Conservation (phyloP, 2,113 vertebrate species). For the Chinchilla lanigera region DNA sequence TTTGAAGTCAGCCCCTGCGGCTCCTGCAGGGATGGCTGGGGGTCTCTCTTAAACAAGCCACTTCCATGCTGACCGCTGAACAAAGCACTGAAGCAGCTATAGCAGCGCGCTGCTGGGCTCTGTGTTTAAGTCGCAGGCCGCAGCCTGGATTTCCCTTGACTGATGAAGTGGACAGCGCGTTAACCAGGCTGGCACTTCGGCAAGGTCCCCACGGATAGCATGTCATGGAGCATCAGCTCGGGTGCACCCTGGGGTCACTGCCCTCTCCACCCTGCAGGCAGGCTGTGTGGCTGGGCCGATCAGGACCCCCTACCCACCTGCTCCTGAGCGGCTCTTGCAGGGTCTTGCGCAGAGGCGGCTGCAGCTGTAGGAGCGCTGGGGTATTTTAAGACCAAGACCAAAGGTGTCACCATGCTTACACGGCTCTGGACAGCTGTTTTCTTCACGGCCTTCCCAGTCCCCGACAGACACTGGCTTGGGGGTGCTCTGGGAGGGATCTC, state of each 20-base stretch:
- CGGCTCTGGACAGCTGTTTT: accelerated
- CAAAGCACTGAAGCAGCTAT: not conserved
- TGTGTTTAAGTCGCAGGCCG: not conserved
- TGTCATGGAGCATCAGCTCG: not conserved
- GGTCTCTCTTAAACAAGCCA: not conserved
- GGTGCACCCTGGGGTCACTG: not conserved
- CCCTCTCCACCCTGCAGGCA: not conserved
- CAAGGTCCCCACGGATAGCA: not conserved
- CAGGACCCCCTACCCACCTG: not conserved
- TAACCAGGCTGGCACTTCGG: not conserved
- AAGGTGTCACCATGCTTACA: not conserved
- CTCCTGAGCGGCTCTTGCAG: too few species aligned
- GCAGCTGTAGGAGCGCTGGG: not conserved
- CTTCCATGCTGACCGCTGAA: not conserved
- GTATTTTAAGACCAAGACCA: not conserved
- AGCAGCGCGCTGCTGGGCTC: not conserved
- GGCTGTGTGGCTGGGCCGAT: not conserved
- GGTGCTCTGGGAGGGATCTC: not conserved
- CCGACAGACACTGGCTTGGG: not conserved
- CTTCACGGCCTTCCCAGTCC: accelerated
- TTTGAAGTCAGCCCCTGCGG: not conserved
- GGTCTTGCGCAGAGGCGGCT: not conserved
- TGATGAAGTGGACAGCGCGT: not conserved
- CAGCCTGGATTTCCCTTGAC: not conserved
- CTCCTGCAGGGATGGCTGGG: not conserved